Evolutionary conservation across 2,797 vertebrate genomes (phyloP), one percentile per base, ranked within the genome.

Genomic region (Pseudochirops cupreus): DNA sequence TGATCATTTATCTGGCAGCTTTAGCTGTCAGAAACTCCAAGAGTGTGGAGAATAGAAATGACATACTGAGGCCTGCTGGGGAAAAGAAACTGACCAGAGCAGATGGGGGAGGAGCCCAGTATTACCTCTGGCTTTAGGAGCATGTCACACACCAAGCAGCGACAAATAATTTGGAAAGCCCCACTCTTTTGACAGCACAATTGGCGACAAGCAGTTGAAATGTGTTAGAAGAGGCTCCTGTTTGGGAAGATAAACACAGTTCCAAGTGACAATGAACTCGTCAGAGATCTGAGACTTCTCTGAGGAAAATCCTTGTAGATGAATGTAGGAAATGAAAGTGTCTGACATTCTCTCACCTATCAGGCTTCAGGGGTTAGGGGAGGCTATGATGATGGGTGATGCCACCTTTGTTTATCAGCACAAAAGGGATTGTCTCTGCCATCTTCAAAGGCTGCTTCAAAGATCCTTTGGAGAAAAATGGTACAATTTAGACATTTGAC

Each of bases 31-130:
- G 96, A 93, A 95, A 97, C 92, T 98, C 95, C 94, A 97, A 96
- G 95, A 96, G 95, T 98, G 97, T 97, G 98, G 98, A 98, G 97
- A 98, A 98, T 97, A 98, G 98, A 98, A 99, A 95, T 98, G 97
- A 98, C 97, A 98, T 95, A 92, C 92, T 96, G 97, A 96, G 97
- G 96, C 97, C 97, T 98, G 96, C 97, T 98, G 97, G 96, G 96
- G 96, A 95, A 97, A 98, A 96, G 97, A 97, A 97, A 98, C 58
- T 97, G 96, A 98, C 93, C 97, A 74, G 90, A 98, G 97, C 98
- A 98, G 98, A 97, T 98, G 97, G 96, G 74, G 39, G 93, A 58
- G 94, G 94, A 98, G 96, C 95, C 95, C 97, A 95, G 95, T 56
- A 56, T 96, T 97, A 97, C 97, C 0, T 1, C 56, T 90, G 93